Percentiles rank a stretch among this genome's conserved stretches.
phyloP scores from a whole-genome alignment of 2,113 vertebrate genomes.

The Nannospalax galili region DNA sequence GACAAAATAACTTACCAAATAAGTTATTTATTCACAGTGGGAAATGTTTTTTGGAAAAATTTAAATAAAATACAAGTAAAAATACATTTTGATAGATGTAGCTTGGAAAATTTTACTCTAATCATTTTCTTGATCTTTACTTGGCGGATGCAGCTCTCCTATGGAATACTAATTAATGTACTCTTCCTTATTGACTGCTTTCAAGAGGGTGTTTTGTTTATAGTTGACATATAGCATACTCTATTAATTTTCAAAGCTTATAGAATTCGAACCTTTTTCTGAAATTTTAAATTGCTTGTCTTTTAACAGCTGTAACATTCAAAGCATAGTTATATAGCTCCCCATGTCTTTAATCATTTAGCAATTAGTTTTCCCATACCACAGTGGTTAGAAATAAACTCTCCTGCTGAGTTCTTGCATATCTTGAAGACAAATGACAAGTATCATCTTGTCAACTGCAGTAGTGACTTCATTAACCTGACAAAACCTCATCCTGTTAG shows the following conservation, averaged over 20 bases:
- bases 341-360: slow-evolving; percentile 51
- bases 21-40: background rate
- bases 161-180: slow-evolving; percentile 31
- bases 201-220: slow-evolving; percentile 50
- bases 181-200: slow-evolving; percentile 39
- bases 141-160: slow-evolving; percentile 26
- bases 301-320: slow-evolving; percentile 62
- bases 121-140: slow-evolving; percentile 51
- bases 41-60: slow-evolving; percentile 15
- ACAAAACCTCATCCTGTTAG: background rate
- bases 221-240: slow-evolving; percentile 51
- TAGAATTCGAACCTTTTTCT: slow-evolving; percentile 19
- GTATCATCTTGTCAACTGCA: slow-evolving; percentile 9
- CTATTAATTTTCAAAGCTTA: slow-evolving; percentile 66
- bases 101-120: slow-evolving; percentile 6
- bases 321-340: slow-evolving; percentile 50
- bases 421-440: slow-evolving; percentile 59
- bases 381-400: slow-evolving; percentile 38
- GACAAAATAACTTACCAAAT: background rate
- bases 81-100: slow-evolving; percentile 20
- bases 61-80: slow-evolving; percentile 15
- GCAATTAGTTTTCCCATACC: slow-evolving; percentile 23
- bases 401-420: background rate
- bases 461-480: slow-evolving; percentile 23
- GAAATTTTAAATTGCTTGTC: slow-evolving; percentile 70